Evolutionary conservation across 2,888 invertebrate genomes (phyloP).

Genomic region (Pseudococcus viburni): DNA sequence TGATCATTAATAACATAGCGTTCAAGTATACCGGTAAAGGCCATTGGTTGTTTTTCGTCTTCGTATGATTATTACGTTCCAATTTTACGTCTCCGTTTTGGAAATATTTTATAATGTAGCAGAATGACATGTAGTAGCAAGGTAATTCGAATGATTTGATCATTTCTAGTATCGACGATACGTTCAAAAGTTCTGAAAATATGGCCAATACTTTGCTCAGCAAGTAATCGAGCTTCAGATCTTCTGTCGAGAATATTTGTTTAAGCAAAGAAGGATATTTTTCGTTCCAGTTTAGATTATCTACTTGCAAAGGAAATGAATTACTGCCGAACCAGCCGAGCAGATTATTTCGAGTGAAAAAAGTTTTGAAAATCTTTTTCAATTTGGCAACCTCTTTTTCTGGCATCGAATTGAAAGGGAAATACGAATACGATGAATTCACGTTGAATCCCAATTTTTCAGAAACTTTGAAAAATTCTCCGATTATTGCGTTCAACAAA

Average conservation of each 20-base stretch:
- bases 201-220: constrained; percentile 71
- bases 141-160: constrained; percentile 68
- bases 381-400: constrained; percentile 28
- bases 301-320: constrained; percentile 3
- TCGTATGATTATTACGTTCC: constrained; percentile 68
- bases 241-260: constrained; percentile 45
- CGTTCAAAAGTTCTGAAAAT: constrained; percentile 70
- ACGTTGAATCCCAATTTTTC: constrained; percentile 12
- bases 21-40: constrained; percentile 70
- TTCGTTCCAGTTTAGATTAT: neutral
- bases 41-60: constrained; percentile 47
- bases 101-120: constrained; percentile 69
- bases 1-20: constrained; percentile 70
- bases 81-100: constrained; percentile 69
- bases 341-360: constrained; percentile 15
- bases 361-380: constrained; percentile 51
- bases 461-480: constrained; percentile 17
- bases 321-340: constrained; percentile 55
- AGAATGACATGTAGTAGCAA: constrained; percentile 70
- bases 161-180: constrained; percentile 69
- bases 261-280: constrained; percentile 46
- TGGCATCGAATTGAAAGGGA: constrained; percentile 53
- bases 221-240: constrained; percentile 57
- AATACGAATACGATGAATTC: constrained; percentile 18
- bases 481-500: constrained; percentile 46